Evolutionary conservation across 2,888 invertebrate species (phyloP), one percentile per base, ranked within the genome.

Genomic region (Lypha dubia): DNA sequence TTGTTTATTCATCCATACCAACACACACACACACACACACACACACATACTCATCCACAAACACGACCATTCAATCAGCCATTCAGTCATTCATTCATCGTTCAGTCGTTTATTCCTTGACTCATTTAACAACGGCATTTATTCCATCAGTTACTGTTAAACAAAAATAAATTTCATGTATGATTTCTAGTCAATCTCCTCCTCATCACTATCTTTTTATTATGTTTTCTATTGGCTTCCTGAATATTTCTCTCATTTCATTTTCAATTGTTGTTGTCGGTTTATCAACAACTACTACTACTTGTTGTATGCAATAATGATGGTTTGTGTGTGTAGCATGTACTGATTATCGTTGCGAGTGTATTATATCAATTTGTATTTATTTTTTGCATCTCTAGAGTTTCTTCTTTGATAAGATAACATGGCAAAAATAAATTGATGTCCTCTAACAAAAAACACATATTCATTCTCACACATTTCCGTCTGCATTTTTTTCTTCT

Each of bases 161-260:
- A 35, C n/a, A 68, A 60, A 77, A 60, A 58, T 63, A 73, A 76
- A 65, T 49, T 71, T 32, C 24, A 62, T 65, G 51, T 67, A 76
- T 84, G 75, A 79, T 76, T 84, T 49, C 53, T 79, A 32, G 44
- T 56, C 70, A 75, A 84, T 70, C 53, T 75, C 63, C 63, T 75
- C 58, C 63, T 49, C 67, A 38, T 44, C 32, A 38, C 41, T 71
- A 67, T 75, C 70, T 74, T 65, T 60, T 65, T 60, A 84, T 76
- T 60, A 67, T 49, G 44, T 76, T 60, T 76, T 68, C 32, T 56
- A 38, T 68, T 11, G 9, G 49, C 41, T 63, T 62, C 46, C 41
- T 63, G 35, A 44, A 56, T 22, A 49, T 9, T 67, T 17, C 11
- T 51, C 38, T 17, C 46, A 24, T 24, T 46, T 11, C 8, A 67